Percentiles rank a stretch among this genome's conserved stretches.
These are phyloP conservation scores for Gymnopithys bicolor DNA, from an alignment of 2,797 vertebrate species.

Conservation along the genomic window DNA sequence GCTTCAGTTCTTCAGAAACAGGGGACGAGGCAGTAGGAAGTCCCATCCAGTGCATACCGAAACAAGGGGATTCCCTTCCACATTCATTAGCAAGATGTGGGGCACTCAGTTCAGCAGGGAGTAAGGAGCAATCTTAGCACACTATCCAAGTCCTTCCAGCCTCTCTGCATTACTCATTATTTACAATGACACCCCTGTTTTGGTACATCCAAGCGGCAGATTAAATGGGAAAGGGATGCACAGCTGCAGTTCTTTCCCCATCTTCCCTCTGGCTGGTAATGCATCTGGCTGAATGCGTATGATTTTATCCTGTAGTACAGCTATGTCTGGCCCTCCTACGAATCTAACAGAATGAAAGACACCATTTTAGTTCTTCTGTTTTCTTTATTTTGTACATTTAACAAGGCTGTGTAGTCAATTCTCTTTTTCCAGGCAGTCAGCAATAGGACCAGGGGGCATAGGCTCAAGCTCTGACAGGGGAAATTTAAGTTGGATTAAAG, in stretches of 20 bases:
- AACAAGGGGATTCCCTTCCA: not conserved
- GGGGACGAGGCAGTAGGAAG: not conserved
- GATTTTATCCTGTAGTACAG: not conserved
- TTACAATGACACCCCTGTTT: fast-evolving
- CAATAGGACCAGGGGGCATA: too few species aligned
- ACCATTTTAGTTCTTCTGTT: not conserved
- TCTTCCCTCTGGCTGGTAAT: not conserved
- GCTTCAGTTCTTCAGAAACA: not conserved
- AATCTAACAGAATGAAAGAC: not conserved
- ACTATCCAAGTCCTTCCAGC: not conserved
- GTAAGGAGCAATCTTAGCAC: not conserved
- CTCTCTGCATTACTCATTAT: not conserved
- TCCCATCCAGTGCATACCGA: not conserved
- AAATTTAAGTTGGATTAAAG: too few species aligned
- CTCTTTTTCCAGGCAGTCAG: too few species aligned
- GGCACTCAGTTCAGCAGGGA: not conserved
- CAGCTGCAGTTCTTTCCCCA: not conserved
- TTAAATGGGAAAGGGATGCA: not conserved
- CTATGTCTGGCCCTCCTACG: not conserved
- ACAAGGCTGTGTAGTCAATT: not conserved
- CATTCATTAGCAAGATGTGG: not conserved
- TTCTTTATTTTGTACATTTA: not conserved
- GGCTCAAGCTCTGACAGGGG: too few species aligned
- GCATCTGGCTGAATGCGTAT: not conserved
- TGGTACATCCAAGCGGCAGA: not conserved